A percentile compares a stretch with the other conserved stretches of the same genome.
Evolutionary conservation across 1,140 invertebrate genomes (phyloP).

Genomic region (Metaphire vulgaris): DNA sequence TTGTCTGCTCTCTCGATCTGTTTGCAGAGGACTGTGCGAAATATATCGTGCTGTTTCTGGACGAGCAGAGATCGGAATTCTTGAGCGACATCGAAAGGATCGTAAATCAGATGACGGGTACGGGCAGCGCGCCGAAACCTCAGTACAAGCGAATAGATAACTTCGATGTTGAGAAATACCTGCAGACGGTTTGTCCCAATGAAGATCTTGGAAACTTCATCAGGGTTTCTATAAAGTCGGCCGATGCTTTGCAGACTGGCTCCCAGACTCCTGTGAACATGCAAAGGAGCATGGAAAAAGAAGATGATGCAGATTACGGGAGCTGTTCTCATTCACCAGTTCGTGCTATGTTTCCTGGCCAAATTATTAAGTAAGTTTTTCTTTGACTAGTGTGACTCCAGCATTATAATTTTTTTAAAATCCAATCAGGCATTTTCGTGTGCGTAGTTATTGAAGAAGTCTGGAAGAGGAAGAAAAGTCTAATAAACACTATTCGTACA

Average conservation of each 20-base stretch:
- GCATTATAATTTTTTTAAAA: not conserved
- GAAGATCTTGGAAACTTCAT: not conserved
- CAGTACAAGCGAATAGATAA: conserved; percentile 14
- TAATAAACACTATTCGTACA: no score
- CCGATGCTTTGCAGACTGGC: no score
- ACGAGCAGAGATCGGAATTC: not conserved
- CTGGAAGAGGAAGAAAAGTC: not conserved
- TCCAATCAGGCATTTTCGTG: no score
- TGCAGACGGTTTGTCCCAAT: not conserved
- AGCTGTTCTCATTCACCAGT: conserved; percentile 21
- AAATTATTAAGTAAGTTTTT: conserved; percentile 15
- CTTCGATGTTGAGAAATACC: conserved; percentile 7
- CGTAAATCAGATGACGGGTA: not conserved
- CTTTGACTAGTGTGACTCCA: not conserved
- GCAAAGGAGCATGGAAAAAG: conserved; percentile 1
- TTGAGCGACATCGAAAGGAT: not conserved
- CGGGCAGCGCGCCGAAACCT: not conserved
- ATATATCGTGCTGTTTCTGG: conserved; percentile 16
- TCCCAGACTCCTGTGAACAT: no score
- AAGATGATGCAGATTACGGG: conserved; percentile 13
- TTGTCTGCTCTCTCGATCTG: no score
- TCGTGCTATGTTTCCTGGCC: conserved; percentile 5
- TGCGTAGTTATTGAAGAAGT: no score
- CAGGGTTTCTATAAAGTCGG: no score
- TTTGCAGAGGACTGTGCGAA: conserved; percentile 19